phyloP scores from a whole-genome alignment of 2,888 invertebrate genomes.

The Pristionchus mayeri region DNA sequence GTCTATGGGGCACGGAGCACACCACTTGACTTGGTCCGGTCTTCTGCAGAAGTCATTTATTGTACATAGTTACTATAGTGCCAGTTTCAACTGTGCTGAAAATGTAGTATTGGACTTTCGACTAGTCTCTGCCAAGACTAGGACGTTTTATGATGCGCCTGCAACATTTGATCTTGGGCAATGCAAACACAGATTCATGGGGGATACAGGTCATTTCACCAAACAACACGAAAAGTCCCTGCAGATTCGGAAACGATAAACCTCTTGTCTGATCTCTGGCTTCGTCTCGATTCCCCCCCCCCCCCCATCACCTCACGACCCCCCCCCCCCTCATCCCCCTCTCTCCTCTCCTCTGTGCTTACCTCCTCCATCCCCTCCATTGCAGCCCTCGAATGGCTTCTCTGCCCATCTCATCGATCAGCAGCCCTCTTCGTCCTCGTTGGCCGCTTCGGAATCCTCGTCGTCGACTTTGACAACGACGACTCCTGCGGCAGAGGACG shows the following conservation, averaged over 20 bases:
- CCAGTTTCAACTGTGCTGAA: too few species aligned
- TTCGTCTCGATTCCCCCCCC: background rate
- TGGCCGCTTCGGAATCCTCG: background rate
- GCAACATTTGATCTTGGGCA: too few species aligned
- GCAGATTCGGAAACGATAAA: background rate
- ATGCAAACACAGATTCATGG: too few species aligned
- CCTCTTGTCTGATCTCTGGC: background rate
- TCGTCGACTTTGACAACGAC: background rate
- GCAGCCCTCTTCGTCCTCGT: constrained; percentile 36
- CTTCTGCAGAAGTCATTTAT: too few species aligned
- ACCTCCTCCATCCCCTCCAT: background rate
- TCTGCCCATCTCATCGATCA: background rate
- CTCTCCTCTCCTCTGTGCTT: background rate
- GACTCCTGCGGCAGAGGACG: background rate
- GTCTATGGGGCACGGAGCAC: too few species aligned
- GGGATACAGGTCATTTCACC: too few species aligned
- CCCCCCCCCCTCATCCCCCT: background rate
- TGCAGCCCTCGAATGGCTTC: constrained; percentile 40
- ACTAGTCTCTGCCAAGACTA: too few species aligned
- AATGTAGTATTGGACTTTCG: too few species aligned
- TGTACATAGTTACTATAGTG: too few species aligned
- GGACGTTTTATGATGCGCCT: too few species aligned
- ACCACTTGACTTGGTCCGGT: too few species aligned
- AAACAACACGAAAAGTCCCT: background rate
- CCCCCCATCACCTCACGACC: background rate